These are phyloP conservation scores for Ceratina calcarata DNA, from an alignment of 1,140 invertebrate species.

Conservation along the genomic window DNA sequence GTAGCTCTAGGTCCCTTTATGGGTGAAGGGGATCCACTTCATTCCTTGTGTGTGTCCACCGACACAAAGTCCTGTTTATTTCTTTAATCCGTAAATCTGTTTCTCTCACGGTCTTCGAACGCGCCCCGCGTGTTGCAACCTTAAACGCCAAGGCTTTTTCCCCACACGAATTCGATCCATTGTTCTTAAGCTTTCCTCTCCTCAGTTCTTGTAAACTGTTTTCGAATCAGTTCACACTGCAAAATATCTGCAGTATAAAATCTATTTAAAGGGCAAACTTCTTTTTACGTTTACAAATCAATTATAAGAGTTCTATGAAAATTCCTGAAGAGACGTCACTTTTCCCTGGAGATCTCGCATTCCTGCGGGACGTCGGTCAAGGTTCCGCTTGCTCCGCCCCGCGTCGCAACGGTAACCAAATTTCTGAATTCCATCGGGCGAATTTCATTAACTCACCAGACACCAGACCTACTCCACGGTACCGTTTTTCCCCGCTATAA, in stretches of 20 bases:
- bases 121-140: not conserved
- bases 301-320: no score
- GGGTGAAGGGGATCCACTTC: slow-evolving; percentile 65
- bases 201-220: no score
- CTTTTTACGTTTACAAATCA: not conserved
- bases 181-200: no score
- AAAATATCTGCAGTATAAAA: no score
- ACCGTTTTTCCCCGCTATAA: slow-evolving; percentile 50
- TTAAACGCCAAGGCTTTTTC: not conserved
- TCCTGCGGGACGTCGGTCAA: not conserved
- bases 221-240: no score
- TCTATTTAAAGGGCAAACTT: not conserved
- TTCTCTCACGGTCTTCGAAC: slow-evolving; percentile 35
- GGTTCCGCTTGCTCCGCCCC: not conserved
- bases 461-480: slow-evolving; percentile 22
- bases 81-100: slow-evolving; percentile 50
- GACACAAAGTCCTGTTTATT: slow-evolving; percentile 16
- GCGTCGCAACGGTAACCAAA: slow-evolving; percentile 61
- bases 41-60: slow-evolving; percentile 10
- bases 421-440: slow-evolving; percentile 57
- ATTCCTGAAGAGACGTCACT: not conserved
- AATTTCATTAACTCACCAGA: slow-evolving; percentile 39
- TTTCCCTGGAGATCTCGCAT: not conserved
- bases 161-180: no score
- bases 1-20: slow-evolving; percentile 63